These are phyloP conservation scores for Oncorhynchus nerka DNA, from an alignment of 2,113 vertebrate species.

Conservation along the genomic window DNA sequence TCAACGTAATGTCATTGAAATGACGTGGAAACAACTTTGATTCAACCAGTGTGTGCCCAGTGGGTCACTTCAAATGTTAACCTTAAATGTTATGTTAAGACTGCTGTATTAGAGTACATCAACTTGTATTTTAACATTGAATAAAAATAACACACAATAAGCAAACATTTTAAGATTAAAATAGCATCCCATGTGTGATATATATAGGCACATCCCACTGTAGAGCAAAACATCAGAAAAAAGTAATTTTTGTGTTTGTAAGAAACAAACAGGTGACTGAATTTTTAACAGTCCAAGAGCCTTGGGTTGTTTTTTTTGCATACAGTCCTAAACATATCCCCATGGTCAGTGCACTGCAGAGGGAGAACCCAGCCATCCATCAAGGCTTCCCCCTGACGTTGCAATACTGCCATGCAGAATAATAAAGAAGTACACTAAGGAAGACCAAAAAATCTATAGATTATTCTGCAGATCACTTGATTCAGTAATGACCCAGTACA, in stretches of 20 bases:
- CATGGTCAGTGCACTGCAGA: background rate
- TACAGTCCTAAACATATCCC: background rate
- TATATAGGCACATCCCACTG: too few relatives aligned
- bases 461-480: slow-evolving; percentile 83
- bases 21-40: too few relatives aligned
- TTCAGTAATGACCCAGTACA: slow-evolving; percentile 80
- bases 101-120: background rate
- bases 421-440: slow-evolving; percentile 80
- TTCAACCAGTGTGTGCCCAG: too few relatives aligned
- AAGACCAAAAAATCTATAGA: slow-evolving; percentile 80
- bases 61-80: background rate
- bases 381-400: slow-evolving; percentile 77
- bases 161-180: background rate
- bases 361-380: slow-evolving; percentile 68
- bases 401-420: slow-evolving; percentile 79
- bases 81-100: background rate
- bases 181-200: too few relatives aligned
- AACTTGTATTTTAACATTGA: too few relatives aligned
- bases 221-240: background rate
- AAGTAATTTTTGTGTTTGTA: background rate
- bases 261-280: background rate
- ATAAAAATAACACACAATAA: background rate
- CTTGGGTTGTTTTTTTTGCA: background rate
- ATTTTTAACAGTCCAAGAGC: background rate
- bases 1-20: too few relatives aligned